Conservation (phyloP, 2,113 vertebrate species). For the Gopherus evgoodei region DNA sequence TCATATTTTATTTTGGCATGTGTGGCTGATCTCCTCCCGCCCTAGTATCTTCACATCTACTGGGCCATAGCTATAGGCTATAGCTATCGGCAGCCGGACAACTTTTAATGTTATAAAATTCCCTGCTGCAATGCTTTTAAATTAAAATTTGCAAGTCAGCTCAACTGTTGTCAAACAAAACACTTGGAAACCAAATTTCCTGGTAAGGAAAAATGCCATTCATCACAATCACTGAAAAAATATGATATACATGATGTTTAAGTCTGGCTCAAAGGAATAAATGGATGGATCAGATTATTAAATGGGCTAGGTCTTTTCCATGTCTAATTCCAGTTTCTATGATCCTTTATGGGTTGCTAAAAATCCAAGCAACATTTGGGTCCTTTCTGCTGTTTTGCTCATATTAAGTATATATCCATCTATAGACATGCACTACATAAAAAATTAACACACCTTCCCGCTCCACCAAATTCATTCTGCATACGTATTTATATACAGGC, state of each 20-base stretch:
- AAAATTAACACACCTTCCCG: neutral
- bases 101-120: neutral
- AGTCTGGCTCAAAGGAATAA: neutral
- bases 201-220: neutral
- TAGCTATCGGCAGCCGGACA: neutral
- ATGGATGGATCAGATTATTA: neutral
- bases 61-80: neutral
- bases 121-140: accelerated
- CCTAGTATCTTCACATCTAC: neutral
- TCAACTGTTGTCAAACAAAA: neutral
- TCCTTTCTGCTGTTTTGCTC: neutral
- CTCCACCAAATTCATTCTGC: neutral
- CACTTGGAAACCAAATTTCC: accelerated
- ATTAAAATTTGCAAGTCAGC: accelerated
- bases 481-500: neutral
- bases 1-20: neutral
- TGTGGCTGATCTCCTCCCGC: neutral
- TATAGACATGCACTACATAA: accelerated
- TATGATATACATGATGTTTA: neutral
- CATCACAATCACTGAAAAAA: accelerated
- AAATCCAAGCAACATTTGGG: accelerated
- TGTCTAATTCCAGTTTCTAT: neutral
- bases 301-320: neutral
- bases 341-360: neutral
- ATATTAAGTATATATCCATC: neutral